Percentiles rank a stretch among this genome's conserved stretches.
These are phyloP conservation scores for Coilia nasus DNA, from an alignment of 2,797 vertebrate species.

Conservation along the genomic window DNA sequence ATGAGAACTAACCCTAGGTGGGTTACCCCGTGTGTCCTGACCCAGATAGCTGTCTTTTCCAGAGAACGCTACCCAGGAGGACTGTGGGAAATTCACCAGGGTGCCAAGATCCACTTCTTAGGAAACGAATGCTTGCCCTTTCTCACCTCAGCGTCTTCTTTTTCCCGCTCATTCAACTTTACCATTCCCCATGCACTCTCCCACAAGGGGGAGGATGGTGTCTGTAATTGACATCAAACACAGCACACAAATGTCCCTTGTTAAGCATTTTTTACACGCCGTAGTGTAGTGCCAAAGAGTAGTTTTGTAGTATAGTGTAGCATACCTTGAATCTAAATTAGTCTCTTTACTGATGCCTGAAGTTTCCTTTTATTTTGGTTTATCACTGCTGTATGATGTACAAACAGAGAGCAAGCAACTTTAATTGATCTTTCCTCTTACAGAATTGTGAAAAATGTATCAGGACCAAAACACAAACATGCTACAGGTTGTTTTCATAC, in stretches of 20 bases:
- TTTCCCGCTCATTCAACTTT: neutral
- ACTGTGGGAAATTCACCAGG: neutral
- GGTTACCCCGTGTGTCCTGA: slow-evolving; percentile 34
- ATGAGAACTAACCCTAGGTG: slow-evolving; percentile 15
- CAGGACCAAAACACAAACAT: too few species aligned
- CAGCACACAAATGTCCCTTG: neutral
- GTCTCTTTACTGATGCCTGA: too few species aligned
- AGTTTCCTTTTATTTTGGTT: too few species aligned
- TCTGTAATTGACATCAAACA: neutral
- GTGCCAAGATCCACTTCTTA: neutral
- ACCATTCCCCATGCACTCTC: neutral
- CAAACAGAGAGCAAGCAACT: too few species aligned
- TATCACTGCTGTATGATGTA: neutral
- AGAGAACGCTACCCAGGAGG: neutral
- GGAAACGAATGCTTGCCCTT: neutral
- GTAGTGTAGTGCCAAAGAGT: too few species aligned
- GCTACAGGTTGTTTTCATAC: too few species aligned
- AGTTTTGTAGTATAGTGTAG: too few species aligned
- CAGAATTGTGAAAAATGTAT: too few species aligned
- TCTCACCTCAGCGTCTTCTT: neutral
- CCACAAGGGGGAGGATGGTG: neutral
- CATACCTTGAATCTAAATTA: too few species aligned
- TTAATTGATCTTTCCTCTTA: too few species aligned
- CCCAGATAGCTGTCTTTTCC: slow-evolving; percentile 39
- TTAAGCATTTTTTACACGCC: neutral